Conservation (phyloP, 2,797 vertebrate genomes). For the Knipowitschia caucasica region DNA sequence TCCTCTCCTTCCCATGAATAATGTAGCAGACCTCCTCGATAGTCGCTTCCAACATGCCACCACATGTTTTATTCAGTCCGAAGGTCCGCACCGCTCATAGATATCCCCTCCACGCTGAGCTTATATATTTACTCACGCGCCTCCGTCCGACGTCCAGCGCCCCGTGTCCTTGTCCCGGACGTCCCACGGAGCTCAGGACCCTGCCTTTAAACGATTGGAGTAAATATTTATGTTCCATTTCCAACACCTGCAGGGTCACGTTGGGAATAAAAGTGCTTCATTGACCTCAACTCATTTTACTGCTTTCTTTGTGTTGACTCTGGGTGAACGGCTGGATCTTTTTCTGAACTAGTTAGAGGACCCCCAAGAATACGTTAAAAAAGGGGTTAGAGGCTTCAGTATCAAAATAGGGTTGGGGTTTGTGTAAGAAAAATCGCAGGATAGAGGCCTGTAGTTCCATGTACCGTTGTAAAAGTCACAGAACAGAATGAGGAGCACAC, state of each 20-base stretch:
- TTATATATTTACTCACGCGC: conserved; percentile 7
- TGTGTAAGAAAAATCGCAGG: no score
- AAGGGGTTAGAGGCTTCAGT: no score
- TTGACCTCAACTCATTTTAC: conserved; percentile 23
- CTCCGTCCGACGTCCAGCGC: conserved; percentile 34
- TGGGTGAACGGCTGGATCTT: no score
- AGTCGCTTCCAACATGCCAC: conserved; percentile 62
- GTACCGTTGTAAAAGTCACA: no score
- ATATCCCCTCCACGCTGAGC: conserved; percentile 31
- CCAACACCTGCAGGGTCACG: conserved; percentile 23
- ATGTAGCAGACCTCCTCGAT: conserved; percentile 62
- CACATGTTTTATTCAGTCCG: conserved; percentile 77
- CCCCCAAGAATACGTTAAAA: no score
- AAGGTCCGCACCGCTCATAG: conserved; percentile 40
- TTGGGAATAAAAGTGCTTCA: conserved; percentile 30
- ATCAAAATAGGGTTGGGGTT: no score
- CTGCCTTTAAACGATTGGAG: conserved; percentile 31
- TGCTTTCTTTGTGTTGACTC: conserved; percentile 15
- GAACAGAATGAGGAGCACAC: no score
- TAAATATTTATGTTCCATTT: conserved; percentile 66
- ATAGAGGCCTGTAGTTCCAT: no score
- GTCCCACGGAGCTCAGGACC: conserved; percentile 30
- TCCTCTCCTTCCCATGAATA: conserved; percentile 62
- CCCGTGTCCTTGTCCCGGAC: conserved; percentile 56
- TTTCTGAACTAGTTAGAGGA: no score